Base-by-base conservation (phyloP, 2,797 vertebrate genomes). In the Rhinatrema bivittatum region DNA sequence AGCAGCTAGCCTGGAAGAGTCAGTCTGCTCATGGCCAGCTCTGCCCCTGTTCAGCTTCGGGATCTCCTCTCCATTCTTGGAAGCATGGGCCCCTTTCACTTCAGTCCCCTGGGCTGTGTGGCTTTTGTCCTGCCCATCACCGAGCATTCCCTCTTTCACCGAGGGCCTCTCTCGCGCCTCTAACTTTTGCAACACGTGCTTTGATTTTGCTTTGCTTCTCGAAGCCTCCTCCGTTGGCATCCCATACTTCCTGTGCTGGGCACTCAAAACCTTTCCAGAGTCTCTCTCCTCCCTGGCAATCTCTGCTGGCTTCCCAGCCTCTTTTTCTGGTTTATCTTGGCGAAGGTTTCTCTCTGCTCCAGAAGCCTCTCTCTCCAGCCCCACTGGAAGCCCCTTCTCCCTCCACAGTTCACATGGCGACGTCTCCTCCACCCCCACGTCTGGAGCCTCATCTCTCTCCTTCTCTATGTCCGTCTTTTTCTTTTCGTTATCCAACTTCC, bases 351-450 rank as follows among this genome's bases (percentile, higher is more conserved):
- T 17, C 7, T 4, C 17, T 18, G 49, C 42, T 3, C 9, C n/a
- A 10, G 14, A 29, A 29, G 42, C 10, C 29, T 15, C 16, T 32
- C 28, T 20, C 24, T 7, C 13, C 14, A 36, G 18, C 51, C 20
- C 19, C 30, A 41, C 23, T 2, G 16, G 29, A n/a, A n/a, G 43
- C 33, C 23, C 9, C 10, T 24, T 50, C 39, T 10, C 23, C 9
- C 10, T 24, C 50, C 39, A 10, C 5, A 23, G 10, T 27, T 42
- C 51, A 19, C 32, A 3, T 7, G 36, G 9, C 2, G 32, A 29
- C 6, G 49, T 32, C 2, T 70, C 76, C 72, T 83, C 81, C 10
- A 72, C 10, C 50, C 60, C 85, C 52, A 81, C 3, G 50, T 29
- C 2, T 76, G 78, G 46, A 74, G 69, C 3, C 49, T 70, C 49